Conservation (phyloP, 2,888 invertebrate species). For the Hypomecis punctinalis region DNA sequence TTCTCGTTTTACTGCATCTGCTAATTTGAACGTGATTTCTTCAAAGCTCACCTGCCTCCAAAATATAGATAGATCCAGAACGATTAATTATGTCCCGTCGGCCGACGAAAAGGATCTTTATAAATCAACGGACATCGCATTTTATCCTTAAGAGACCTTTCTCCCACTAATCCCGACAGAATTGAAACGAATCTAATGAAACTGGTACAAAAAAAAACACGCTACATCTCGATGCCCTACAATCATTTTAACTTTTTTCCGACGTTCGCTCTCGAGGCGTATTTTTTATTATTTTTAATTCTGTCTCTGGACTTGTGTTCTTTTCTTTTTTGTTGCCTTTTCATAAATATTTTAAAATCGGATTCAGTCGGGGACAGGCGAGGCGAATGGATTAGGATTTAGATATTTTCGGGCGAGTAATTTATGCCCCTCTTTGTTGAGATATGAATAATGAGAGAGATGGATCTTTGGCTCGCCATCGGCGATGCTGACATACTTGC, state of each 20-base stretch:
- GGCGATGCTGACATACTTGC: conserved; percentile 51
- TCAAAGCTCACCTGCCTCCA: conserved; percentile 56
- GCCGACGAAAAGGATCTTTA: conserved; percentile 70
- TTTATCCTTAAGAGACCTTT: conserved; percentile 78
- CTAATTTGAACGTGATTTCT: conserved; percentile 18
- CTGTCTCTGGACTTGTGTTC: conserved; percentile 74
- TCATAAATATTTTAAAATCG: conserved; percentile 85
- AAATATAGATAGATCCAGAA: conserved; percentile 64
- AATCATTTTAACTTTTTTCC: conserved; percentile 83
- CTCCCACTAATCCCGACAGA: conserved; percentile 80
- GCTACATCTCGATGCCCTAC: conserved; percentile 76
- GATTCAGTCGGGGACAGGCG: conserved; percentile 81
- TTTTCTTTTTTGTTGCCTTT: conserved; percentile 73
- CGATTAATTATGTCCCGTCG: conserved; percentile 77
- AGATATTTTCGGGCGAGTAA: conserved; percentile 83
- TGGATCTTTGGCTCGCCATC: conserved; percentile 64
- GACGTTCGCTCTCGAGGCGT: conserved; percentile 73
- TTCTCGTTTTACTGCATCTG: conserved; percentile 36
- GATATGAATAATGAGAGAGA: conserved; percentile 81
- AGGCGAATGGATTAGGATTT: conserved; percentile 83
- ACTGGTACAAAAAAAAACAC: conserved; percentile 69
- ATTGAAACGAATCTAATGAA: conserved; percentile 84
- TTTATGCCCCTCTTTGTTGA: conserved; percentile 81
- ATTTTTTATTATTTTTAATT: conserved; percentile 79
- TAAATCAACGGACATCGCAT: conserved; percentile 80